These are phyloP conservation scores for Sterna hirundo DNA, from an alignment of 2,113 vertebrate species.

Conservation along the genomic window DNA sequence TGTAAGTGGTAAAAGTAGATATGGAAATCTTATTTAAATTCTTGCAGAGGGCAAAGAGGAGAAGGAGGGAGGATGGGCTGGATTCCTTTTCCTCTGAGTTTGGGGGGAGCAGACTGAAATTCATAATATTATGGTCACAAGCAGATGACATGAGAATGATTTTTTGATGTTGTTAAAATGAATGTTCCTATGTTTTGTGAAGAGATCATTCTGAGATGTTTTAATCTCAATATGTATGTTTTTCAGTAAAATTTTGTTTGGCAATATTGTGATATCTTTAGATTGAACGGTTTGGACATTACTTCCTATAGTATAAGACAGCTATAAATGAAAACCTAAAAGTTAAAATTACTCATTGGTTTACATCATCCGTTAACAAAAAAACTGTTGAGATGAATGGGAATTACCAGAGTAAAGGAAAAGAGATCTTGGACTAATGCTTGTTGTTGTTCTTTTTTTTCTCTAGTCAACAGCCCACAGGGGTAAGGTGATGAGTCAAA, in stretches of 20 bases:
- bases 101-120: background rate
- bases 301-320: background rate
- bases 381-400: background rate
- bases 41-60: background rate
- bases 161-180: background rate
- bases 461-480: background rate
- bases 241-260: background rate
- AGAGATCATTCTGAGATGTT: background rate
- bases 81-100: background rate
- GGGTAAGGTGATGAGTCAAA: background rate
- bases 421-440: background rate
- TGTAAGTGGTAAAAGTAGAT: constrained; percentile 34
- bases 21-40: constrained; percentile 28
- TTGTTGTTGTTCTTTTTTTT: background rate
- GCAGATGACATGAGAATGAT: background rate
- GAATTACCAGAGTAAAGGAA: background rate
- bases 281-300: background rate
- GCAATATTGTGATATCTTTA: background rate
- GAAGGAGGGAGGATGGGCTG: background rate
- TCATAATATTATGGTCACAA: constrained; percentile 21
- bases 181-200: background rate
- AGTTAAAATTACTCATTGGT: background rate
- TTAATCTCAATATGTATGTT: background rate
- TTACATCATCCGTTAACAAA: background rate
- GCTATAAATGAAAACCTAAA: background rate